Conservation (phyloP, 2,797 vertebrate species). For the Sylvia borin region DNA sequence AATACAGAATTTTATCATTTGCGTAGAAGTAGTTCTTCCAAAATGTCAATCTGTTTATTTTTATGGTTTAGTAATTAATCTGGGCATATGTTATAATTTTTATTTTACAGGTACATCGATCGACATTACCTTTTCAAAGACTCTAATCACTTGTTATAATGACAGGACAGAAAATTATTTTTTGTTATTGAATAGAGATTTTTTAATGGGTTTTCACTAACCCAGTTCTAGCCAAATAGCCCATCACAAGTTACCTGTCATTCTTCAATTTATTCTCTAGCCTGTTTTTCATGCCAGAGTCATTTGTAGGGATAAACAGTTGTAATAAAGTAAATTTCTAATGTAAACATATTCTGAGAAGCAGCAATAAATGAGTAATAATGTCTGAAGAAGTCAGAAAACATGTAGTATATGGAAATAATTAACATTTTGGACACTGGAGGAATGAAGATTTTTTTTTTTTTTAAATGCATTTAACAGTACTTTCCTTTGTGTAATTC, state of each 20-base stretch:
- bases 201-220: not conserved
- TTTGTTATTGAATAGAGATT: not conserved
- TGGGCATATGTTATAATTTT: not conserved
- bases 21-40: not conserved
- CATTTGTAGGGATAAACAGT: not conserved
- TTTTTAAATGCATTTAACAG: not conserved
- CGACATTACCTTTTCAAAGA: not conserved
- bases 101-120: not conserved
- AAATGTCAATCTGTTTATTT: not conserved
- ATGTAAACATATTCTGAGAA: not conserved
- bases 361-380: not conserved
- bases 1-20: not conserved
- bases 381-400: not conserved
- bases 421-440: not conserved
- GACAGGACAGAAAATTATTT: not conserved
- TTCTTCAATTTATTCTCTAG: constrained; percentile 7
- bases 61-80: constrained; percentile 5
- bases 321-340: not conserved
- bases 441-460: not conserved
- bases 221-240: not conserved
- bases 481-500: not conserved
- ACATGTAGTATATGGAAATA: not conserved
- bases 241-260: not conserved
- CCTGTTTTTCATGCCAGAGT: not conserved
- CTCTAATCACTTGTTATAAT: not conserved